A percentile compares a stretch with the other conserved stretches of the same genome.
These are phyloP conservation scores for Odontesthes bonariensis DNA, from an alignment of 2,113 vertebrate genomes.

Conservation along the genomic window DNA sequence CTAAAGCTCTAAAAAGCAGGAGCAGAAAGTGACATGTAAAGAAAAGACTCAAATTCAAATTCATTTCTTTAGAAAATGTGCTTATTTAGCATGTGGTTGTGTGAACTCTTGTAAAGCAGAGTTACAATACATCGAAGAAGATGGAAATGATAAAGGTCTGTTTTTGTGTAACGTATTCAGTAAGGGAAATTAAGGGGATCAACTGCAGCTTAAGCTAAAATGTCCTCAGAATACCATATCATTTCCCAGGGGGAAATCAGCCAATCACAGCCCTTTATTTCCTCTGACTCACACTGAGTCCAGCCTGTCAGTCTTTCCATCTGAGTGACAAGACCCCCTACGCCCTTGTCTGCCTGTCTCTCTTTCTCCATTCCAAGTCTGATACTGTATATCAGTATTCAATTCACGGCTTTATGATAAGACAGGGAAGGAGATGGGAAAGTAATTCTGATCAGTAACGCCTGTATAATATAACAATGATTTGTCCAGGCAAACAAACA, in stretches of 20 bases:
- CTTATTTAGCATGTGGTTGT: neutral
- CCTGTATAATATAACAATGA: too few species aligned
- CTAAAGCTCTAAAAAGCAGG: neutral
- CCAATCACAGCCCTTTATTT: constrained; percentile 27
- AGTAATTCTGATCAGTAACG: constrained; percentile 52
- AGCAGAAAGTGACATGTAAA: too few species aligned
- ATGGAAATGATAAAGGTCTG: constrained; percentile 22
- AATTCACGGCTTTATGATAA: constrained; percentile 38
- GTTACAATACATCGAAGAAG: neutral
- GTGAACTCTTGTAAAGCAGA: neutral
- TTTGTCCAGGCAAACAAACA: neutral
- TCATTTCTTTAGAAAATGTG: neutral
- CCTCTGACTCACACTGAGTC: constrained; percentile 13
- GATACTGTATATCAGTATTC: constrained; percentile 47
- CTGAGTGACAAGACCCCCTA: constrained; percentile 49
- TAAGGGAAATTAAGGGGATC: constrained; percentile 45
- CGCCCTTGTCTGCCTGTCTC: too few species aligned
- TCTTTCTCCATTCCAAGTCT: constrained; percentile 8
- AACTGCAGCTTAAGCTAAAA: constrained; percentile 46
- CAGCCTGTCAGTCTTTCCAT: constrained; percentile 44
- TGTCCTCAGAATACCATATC: constrained; percentile 59
- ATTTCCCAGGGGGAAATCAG: constrained; percentile 11
- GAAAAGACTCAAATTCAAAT: neutral
- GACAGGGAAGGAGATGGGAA: constrained; percentile 63
- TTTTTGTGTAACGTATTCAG: constrained; percentile 43